Base-by-base conservation (phyloP, 2,888 invertebrate species). In the Drosophila demipolita region DNA sequence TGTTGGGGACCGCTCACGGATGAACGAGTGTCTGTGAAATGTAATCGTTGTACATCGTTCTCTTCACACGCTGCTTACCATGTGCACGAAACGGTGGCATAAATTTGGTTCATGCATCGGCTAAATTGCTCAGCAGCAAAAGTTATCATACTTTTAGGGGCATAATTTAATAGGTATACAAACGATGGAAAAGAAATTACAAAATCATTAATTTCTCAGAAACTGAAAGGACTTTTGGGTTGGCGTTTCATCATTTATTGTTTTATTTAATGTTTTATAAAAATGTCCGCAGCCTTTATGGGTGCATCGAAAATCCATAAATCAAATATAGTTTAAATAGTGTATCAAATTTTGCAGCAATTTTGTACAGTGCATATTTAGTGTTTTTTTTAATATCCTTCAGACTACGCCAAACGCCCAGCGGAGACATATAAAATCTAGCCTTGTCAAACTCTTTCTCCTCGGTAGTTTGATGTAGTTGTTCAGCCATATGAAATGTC, bases 381-480 rank as follows among this genome's bases (percentile, higher is more conserved):
- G 8, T 20, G 15, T 4, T 12, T 29, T 26, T 23, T 2, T 8
- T 52, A 15, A 32, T 33, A 8, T 52, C 20, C 32, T 52, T 52
- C 5, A 17, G 17, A 17, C 8, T 49, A 17, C 20, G 20, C 1
- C 11, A 54, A 15, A 15, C 36, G 33, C n/a, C 33, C 35, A 50
- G 3, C 17, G 20, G 12, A 7, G 12, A 1, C n/a, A 26, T 11
- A 40, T 40, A 15, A 54, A 49, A n/a, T 29, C 23, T 11, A 26
- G 9, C 4, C 52, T 29, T 68, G 40, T 55, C 70, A 70, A 70
- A 70, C 45, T 54, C 61, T 55, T 71, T 32, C 32, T 49, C 20
- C 42, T 38, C 7, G 33, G 38, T 64, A 42, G 42, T 32, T 58
- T 26, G 6, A 26, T 3, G 5, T 54, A 23, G 40, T 52, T 63